phyloP scores from a whole-genome alignment of 2,888 invertebrate species.

The Aspidapion aeneum region DNA sequence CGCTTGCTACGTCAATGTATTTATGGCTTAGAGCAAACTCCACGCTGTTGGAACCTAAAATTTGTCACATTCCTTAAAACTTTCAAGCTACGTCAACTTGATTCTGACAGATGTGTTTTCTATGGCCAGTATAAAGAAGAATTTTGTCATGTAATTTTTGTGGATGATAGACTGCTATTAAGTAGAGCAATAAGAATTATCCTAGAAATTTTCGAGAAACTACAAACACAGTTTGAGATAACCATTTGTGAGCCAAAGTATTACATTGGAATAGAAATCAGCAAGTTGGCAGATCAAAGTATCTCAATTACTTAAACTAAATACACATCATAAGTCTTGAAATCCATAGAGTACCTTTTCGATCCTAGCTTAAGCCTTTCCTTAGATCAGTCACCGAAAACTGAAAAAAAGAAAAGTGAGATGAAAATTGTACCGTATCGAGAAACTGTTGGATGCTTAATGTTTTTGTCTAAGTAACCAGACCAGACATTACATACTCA shows the following conservation, averaged over 20 bases:
- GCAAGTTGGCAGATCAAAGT: background rate
- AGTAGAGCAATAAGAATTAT: background rate
- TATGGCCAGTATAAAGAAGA: too few species aligned
- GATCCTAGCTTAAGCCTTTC: background rate
- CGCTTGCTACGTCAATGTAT: slow-evolving; percentile 10
- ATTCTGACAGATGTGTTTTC: too few species aligned
- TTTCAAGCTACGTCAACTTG: too few species aligned
- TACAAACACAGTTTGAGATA: background rate
- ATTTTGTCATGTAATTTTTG: background rate
- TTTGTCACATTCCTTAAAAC: too few species aligned
- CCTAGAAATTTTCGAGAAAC: background rate
- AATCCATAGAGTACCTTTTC: background rate
- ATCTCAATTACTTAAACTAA: background rate
- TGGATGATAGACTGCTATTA: background rate
- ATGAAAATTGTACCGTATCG: slow-evolving; percentile 23
- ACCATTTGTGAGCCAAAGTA: background rate
- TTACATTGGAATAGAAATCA: background rate
- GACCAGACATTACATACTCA: slow-evolving; percentile 31
- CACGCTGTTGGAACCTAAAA: slow-evolving; percentile 11
- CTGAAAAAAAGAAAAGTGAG: slow-evolving; percentile 1
- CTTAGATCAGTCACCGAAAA: background rate
- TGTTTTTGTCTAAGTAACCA: slow-evolving; percentile 25
- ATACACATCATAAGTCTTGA: background rate
- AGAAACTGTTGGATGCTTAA: slow-evolving; percentile 28
- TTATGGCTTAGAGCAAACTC: slow-evolving; percentile 18